These are phyloP conservation scores for Apodemia hepburni DNA, from an alignment of 2,888 invertebrate genomes.

Conservation along the genomic window DNA sequence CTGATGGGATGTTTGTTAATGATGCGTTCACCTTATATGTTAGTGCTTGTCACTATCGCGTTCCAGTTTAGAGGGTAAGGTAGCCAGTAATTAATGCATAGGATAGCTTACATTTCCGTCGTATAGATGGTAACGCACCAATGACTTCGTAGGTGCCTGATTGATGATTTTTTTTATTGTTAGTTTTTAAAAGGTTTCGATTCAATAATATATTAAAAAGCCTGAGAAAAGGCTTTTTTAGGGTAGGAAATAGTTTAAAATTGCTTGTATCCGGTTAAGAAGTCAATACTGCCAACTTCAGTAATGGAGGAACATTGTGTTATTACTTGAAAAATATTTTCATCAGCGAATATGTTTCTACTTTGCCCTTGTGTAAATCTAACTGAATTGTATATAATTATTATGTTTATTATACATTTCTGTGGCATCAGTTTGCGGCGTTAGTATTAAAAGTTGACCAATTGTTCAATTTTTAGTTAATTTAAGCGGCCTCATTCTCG, in stretches of 20 bases:
- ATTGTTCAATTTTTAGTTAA: conserved; percentile 34
- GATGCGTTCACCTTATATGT: no score
- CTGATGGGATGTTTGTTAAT: no score
- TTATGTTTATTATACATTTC: conserved; percentile 8
- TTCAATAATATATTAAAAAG: background rate
- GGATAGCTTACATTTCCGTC: no score
- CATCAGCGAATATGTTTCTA: background rate
- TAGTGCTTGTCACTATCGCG: no score
- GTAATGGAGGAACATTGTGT: background rate
- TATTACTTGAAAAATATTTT: background rate
- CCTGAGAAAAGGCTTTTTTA: background rate
- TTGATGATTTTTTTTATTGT: background rate
- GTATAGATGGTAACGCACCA: no score
- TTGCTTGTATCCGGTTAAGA: background rate
- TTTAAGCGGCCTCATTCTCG: conserved; percentile 45
- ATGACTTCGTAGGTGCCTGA: no score
- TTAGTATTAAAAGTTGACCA: conserved; percentile 15
- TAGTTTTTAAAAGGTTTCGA: background rate
- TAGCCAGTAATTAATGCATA: no score
- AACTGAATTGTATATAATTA: background rate
- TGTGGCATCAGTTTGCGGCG: conserved; percentile 17
- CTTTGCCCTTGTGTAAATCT: conserved; percentile 10
- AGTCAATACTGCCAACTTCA: background rate
- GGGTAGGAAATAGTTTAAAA: background rate
- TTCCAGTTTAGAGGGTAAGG: no score